Conservation (phyloP, 2,797 vertebrate species). For the Siniperca scherzeri region DNA sequence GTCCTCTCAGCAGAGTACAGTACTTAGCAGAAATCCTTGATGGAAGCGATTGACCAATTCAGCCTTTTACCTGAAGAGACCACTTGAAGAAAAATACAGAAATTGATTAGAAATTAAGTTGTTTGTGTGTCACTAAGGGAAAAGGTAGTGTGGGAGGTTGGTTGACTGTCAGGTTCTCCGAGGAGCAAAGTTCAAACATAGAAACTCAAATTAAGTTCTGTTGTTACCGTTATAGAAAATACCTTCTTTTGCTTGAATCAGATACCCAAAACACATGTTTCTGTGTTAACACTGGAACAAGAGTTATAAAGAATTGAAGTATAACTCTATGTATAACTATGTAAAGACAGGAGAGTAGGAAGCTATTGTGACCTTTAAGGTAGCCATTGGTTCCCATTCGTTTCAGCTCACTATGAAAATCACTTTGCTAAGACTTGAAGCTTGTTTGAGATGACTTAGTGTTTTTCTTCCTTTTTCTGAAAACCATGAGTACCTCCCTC, state of each 20-base stretch:
- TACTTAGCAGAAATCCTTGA: slow-evolving; percentile 79
- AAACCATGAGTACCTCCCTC: too few relatives aligned
- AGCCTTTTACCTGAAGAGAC: slow-evolving; percentile 75
- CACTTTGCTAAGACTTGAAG: neutral
- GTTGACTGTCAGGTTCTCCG: neutral
- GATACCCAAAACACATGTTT: slow-evolving; percentile 1
- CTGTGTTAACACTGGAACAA: slow-evolving; percentile 15
- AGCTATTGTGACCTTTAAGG: slow-evolving; percentile 25
- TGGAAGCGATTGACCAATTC: slow-evolving; percentile 70
- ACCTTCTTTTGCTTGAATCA: slow-evolving; percentile 6
- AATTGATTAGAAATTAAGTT: slow-evolving; percentile 74
- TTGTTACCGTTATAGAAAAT: slow-evolving; percentile 24
- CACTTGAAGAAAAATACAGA: slow-evolving; percentile 76
- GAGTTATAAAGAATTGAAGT: slow-evolving; percentile 27
- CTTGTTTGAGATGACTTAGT: too few relatives aligned
- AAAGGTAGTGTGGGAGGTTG: slow-evolving; percentile 20
- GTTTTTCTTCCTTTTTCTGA: too few relatives aligned
- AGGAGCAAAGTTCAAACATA: slow-evolving; percentile 41
- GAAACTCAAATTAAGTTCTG: slow-evolving; percentile 29
- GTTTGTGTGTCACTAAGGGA: slow-evolving; percentile 22
- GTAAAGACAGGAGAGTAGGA: slow-evolving; percentile 11
- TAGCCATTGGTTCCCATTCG: slow-evolving; percentile 9
- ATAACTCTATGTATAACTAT: neutral
- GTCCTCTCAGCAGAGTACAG: slow-evolving; percentile 51
- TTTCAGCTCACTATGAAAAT: neutral